A percentile compares a stretch with the other conserved stretches of the same genome.
Evolutionary conservation across 2,888 invertebrate genomes (phyloP).

Genomic region (Syrphus vitripennis): DNA sequence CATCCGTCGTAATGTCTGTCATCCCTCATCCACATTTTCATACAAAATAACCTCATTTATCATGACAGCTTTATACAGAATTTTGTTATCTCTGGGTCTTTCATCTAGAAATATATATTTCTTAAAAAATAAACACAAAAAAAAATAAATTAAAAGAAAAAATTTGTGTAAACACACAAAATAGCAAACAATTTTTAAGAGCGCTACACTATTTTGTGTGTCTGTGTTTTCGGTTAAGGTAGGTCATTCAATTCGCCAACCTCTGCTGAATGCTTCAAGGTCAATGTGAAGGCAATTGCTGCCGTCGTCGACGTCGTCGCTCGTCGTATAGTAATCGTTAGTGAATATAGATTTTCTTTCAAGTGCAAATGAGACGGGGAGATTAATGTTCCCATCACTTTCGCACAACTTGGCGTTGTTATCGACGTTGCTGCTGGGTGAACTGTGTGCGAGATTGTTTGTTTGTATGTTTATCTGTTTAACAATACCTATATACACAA

Average conservation of each 20-base stretch:
- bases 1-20: constrained; percentile 25
- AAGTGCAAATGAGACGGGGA: constrained; percentile 29
- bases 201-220: constrained; percentile 41
- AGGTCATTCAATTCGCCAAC: constrained; percentile 67
- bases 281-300: constrained; percentile 70
- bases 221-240: constrained; percentile 68
- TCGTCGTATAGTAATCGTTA: not conserved
- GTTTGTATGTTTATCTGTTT: constrained; percentile 51
- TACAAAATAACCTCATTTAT: constrained; percentile 11
- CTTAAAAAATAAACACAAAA: not conserved
- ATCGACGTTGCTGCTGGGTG: not conserved
- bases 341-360: constrained; percentile 12
- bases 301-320: constrained; percentile 10
- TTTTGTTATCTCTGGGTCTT: constrained; percentile 10
- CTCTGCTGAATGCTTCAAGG: constrained; percentile 65
- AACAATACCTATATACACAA: not conserved
- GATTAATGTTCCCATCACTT: not conserved
- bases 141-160: not conserved
- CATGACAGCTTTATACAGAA: constrained; percentile 17
- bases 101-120: constrained; percentile 19
- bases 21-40: not conserved
- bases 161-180: constrained; percentile 12
- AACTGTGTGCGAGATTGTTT: not conserved
- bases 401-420: constrained; percentile 35
- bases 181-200: constrained; percentile 21